Evolutionary conservation across 2,797 vertebrate species (phyloP), one percentile per base, ranked within the genome.

Genomic region (Cirrhinus molitorella): DNA sequence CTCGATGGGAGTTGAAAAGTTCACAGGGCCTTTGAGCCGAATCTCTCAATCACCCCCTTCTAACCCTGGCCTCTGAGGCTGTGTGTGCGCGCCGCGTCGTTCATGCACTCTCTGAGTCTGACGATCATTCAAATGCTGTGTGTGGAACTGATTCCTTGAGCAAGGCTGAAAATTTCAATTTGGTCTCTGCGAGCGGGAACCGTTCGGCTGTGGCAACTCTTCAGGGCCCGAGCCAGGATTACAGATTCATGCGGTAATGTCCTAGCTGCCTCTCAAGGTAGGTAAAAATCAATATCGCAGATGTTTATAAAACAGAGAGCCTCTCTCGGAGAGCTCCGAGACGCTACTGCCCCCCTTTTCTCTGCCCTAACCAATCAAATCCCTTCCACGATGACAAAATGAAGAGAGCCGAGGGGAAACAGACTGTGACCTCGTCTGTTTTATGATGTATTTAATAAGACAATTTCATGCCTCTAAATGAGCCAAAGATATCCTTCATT

Each of bases 401-500:
- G 77, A 87, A 87, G 89, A 89, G 67, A 59, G 78, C 61, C 23
- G 59, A 75, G 43, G 28, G 79, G 71, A 37, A 84, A 79, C 74
- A 74, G 71, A 68, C 49, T 70, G 57, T 88, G 90, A 88, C 90
- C 90, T 90, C 87, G 86, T 92, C 89, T 91, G 90, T 91, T 91
- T 91, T 88, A 86, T 82, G 81, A 86, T 79, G 89, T 53, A 93
- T 94, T 94, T 91, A 93, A 94, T 92, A 91, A 94, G 88, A 78
- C 76, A 40, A 93, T 93, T 94, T 93, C 87, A 93, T 67, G 84
- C 89, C 59, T 79, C 78, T 89, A 92, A 93, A 93, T 83, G 86
- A 87, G 83, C 85, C 90, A 88, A 90, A 91, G 92, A 92, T 91
- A 90, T 84, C 91, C 88, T 94, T 94, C 91, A 94, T 94, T 93